These are phyloP conservation scores for Blera fallax DNA, from an alignment of 2,888 invertebrate genomes.

Conservation along the genomic window DNA sequence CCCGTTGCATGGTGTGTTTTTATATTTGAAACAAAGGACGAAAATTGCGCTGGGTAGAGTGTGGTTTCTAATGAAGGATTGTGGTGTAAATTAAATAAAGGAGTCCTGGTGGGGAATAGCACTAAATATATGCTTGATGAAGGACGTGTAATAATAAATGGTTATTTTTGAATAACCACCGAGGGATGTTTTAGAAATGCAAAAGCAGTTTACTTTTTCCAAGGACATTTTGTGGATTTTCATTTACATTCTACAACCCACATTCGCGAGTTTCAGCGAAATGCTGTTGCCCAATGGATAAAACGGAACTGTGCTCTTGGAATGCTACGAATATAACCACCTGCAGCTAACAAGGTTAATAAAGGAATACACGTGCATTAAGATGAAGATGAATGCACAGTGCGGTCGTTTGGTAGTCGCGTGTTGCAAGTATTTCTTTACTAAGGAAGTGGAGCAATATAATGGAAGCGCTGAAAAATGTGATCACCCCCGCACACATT, in stretches of 20 bases:
- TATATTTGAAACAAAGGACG: neutral
- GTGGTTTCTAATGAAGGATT: constrained; percentile 7
- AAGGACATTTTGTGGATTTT: constrained; percentile 36
- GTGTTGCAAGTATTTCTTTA: too few relatives aligned
- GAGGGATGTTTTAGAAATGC: neutral
- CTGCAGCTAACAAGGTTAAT: constrained; percentile 34
- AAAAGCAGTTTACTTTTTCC: neutral
- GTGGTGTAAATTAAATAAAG: neutral
- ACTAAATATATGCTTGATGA: neutral
- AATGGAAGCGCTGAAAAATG: too few relatives aligned
- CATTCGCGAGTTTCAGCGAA: neutral
- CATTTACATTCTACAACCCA: constrained; percentile 4
- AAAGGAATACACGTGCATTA: constrained; percentile 6
- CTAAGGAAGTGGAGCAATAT: too few relatives aligned
- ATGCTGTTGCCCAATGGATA: neutral
- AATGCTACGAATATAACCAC: neutral
- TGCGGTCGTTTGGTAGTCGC: neutral
- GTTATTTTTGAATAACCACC: constrained; percentile 1
- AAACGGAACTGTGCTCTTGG: neutral
- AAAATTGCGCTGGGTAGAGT: neutral
- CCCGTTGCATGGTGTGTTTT: constrained; percentile 5
- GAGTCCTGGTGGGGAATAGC: neutral
- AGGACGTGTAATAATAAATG: neutral
- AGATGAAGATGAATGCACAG: neutral
- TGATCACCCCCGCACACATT: too few relatives aligned